Conservation (phyloP, 2,888 invertebrate species). For the Limnephilus marmoratus region DNA sequence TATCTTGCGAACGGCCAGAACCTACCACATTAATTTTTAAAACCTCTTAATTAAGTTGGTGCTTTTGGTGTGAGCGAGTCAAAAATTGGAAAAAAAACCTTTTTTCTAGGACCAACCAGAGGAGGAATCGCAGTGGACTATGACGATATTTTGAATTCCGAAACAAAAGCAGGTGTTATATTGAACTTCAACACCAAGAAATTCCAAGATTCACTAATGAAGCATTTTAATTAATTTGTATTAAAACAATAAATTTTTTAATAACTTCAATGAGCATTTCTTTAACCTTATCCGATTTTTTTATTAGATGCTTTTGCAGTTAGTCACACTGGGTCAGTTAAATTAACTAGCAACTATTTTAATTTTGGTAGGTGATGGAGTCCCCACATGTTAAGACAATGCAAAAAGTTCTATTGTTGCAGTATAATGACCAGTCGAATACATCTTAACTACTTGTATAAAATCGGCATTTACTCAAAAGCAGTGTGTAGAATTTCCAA, state of each 20-base stretch:
- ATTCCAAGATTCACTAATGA: slow-evolving; percentile 55
- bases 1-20: no score
- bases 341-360: neutral
- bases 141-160: slow-evolving; percentile 28
- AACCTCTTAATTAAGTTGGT: no score
- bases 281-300: neutral
- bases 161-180: slow-evolving; percentile 48
- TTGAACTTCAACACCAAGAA: slow-evolving; percentile 50
- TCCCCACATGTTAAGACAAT: neutral
- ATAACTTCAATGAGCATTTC: neutral
- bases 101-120: slow-evolving; percentile 55
- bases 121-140: slow-evolving; percentile 60
- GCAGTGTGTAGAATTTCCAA: neutral
- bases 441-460: neutral
- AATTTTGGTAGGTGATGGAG: neutral
- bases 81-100: neutral
- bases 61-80: neutral
- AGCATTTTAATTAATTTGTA: slow-evolving; percentile 45
- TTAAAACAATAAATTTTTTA: neutral
- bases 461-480: neutral
- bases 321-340: neutral
- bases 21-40: no score
- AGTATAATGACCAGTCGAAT: neutral
- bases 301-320: neutral
- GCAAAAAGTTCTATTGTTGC: neutral